Evolutionary conservation across 2,888 invertebrate species (phyloP).

Genomic region (Cantharis flavilabris): DNA sequence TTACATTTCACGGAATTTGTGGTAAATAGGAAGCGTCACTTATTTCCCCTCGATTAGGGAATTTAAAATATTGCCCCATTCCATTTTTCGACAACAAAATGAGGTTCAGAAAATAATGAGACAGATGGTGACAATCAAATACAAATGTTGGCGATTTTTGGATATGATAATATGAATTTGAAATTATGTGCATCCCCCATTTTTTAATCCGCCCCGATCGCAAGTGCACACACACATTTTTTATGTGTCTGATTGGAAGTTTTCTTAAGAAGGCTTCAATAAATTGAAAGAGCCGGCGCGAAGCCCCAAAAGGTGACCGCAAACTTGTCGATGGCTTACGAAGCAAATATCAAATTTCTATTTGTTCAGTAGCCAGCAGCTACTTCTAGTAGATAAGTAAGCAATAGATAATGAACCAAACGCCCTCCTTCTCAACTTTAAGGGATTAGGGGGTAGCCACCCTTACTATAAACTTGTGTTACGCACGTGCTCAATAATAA

Average conservation of each 20-base stretch:
- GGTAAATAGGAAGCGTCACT: neutral
- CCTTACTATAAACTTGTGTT: conserved; percentile 26
- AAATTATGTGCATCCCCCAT: neutral
- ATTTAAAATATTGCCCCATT: conserved; percentile 10
- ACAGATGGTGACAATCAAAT: conserved; percentile 2
- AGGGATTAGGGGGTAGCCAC: conserved; percentile 32
- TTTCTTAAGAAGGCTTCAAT: neutral
- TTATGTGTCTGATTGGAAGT: neutral
- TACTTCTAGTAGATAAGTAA: neutral
- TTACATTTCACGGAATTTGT: neutral
- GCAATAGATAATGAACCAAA: conserved; percentile 1
- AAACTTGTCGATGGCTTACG: neutral
- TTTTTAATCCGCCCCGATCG: neutral
- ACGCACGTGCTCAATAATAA: conserved; percentile 39
- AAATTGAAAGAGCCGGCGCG: neutral
- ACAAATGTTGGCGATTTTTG: neutral
- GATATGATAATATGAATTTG: neutral
- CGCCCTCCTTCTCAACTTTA: conserved; percentile 14
- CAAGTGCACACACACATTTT: neutral
- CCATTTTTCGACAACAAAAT: conserved; percentile 5
- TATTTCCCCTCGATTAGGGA: neutral
- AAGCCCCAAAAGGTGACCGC: neutral
- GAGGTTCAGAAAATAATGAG: neutral
- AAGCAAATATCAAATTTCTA: neutral
- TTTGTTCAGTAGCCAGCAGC: neutral